A percentile compares a stretch with the other conserved stretches of the same genome.
These are phyloP conservation scores for Hemiscyllium ocellatum DNA, from an alignment of 2,113 vertebrate species.

Conservation along the genomic window DNA sequence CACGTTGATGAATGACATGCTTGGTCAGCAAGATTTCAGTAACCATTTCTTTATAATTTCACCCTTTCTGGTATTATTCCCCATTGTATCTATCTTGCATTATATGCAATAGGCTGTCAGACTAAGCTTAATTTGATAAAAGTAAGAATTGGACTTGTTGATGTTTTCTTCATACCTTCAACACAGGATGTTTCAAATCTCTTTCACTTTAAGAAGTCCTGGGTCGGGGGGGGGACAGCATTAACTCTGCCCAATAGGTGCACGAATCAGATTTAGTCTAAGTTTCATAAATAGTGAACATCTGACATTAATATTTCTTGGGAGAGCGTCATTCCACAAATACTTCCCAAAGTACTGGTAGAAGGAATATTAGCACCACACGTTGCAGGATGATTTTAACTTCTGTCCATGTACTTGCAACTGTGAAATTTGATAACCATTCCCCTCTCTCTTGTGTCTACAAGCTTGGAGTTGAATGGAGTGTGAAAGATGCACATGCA, in stretches of 20 bases:
- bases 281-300: neutral
- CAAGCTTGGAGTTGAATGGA: neutral
- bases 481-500: neutral
- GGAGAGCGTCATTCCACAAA: neutral
- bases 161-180: neutral
- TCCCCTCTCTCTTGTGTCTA: neutral
- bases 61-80: neutral
- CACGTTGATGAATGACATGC: neutral
- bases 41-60: neutral
- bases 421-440: neutral
- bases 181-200: neutral
- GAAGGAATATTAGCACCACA: neutral
- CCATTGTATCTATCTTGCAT: neutral
- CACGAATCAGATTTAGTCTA: neutral
- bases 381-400: neutral
- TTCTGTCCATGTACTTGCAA: neutral
- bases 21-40: neutral
- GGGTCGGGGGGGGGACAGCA: neutral
- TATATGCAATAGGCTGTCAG: constrained; percentile 2
- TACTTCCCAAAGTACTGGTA: neutral
- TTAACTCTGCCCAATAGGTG: neutral
- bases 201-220: neutral
- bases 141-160: neutral
- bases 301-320: neutral
- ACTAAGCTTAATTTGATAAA: neutral